Conservation (phyloP, 2,797 vertebrate genomes). For the Malurus splendens region DNA sequence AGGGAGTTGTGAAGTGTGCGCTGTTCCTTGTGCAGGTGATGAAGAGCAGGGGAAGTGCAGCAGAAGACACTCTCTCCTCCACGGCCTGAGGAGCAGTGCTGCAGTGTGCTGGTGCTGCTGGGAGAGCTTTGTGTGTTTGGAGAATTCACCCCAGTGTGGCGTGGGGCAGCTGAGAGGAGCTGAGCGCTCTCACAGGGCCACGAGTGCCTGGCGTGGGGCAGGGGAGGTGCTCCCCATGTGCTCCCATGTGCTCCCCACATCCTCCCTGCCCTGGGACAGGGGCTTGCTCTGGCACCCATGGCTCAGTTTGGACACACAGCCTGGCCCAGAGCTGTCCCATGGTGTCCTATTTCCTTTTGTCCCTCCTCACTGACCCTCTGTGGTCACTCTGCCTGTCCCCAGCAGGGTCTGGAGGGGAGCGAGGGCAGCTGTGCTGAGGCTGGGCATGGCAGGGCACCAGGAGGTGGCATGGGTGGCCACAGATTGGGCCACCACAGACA, state of each 20-base stretch:
- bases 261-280: neutral
- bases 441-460: neutral
- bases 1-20: neutral
- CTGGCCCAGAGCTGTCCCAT: neutral
- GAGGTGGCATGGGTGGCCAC: neutral
- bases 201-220: neutral
- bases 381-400: rapidly evolving
- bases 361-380: rapidly evolving
- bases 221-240: neutral
- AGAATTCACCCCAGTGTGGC: neutral
- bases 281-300: rapidly evolving
- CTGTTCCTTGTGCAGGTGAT: neutral
- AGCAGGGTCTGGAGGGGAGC: neutral
- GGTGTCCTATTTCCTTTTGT: neutral
- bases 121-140: neutral
- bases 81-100: neutral
- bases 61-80: neutral
- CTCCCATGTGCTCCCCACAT: neutral
- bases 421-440: neutral
- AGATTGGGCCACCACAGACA: neutral
- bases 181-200: neutral
- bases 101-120: neutral
- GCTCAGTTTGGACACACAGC: neutral
- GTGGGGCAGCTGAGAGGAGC: neutral
- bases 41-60: neutral